phyloP scores from a whole-genome alignment of 2,113 vertebrate genomes.

The Patagioenas fasciata region DNA sequence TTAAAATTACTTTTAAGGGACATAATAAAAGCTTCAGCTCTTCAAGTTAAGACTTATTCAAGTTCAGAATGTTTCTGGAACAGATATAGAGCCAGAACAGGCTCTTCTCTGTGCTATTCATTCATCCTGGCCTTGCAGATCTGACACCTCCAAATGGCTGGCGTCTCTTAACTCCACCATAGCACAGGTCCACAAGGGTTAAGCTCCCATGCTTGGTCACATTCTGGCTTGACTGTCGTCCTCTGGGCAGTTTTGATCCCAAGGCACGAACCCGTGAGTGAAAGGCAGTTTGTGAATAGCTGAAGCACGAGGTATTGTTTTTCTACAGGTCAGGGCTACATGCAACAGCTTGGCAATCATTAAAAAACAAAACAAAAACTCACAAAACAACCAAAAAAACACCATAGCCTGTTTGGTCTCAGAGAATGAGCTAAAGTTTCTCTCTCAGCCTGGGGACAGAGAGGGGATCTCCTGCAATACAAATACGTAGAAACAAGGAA shows the following conservation, averaged over 20 bases:
- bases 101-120: not conserved
- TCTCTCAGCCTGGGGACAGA: not conserved
- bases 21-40: not conserved
- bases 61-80: not conserved
- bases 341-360: not conserved
- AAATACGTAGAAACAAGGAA: not conserved
- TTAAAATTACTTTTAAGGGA: not conserved
- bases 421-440: not conserved
- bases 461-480: not conserved
- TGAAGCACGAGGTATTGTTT: not conserved
- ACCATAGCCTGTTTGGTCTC: not conserved
- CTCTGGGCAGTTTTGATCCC: not conserved
- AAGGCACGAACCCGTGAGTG: not conserved
- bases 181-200: not conserved
- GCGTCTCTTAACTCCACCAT: fast-evolving
- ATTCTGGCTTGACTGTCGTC: not conserved
- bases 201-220: not conserved
- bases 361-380: not conserved
- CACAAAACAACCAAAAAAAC: not conserved
- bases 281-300: not conserved
- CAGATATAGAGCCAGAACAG: not conserved
- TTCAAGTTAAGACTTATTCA: not conserved
- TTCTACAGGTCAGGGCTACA: not conserved
- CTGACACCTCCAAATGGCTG: not conserved
- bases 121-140: not conserved